phyloP scores from a whole-genome alignment of 1,140 invertebrate genomes.

The Goniozus legneri region DNA sequence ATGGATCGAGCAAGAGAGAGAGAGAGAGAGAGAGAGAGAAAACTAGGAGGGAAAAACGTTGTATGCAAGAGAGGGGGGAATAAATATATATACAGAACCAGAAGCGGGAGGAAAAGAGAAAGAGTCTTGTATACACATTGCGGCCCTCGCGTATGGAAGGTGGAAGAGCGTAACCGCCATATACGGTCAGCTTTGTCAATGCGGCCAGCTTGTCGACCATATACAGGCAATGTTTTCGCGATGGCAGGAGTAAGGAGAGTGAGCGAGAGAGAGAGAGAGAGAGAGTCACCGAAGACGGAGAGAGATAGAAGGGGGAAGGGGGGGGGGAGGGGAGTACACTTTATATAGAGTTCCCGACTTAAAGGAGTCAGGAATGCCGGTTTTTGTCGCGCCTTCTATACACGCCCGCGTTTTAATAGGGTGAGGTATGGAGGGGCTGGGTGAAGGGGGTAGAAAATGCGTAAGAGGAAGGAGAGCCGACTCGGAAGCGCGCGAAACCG shows the following conservation, averaged over 20 bases:
- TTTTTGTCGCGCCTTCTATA: slow-evolving; percentile 49
- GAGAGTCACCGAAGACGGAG: no score
- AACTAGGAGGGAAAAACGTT: neutral
- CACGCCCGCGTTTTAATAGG: slow-evolving; percentile 32
- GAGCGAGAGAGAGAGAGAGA: no score
- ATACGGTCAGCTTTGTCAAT: slow-evolving; percentile 52
- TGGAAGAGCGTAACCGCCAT: slow-evolving; percentile 42
- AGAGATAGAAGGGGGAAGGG: slow-evolving; percentile 1
- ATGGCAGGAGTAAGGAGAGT: no score
- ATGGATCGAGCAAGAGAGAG: neutral
- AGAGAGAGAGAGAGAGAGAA: slow-evolving; percentile 9
- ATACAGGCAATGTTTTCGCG: slow-evolving; percentile 51
- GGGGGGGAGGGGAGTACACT: slow-evolving; percentile 29
- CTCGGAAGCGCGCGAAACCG: slow-evolving; percentile 24
- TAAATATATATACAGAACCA: neutral
- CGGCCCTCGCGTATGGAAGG: slow-evolving; percentile 40
- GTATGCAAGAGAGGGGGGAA: neutral
- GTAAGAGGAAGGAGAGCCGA: no score
- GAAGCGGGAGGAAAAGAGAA: neutral
- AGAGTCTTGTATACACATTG: slow-evolving; percentile 9
- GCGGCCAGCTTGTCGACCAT: slow-evolving; percentile 48
- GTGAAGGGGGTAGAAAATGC: slow-evolving; percentile 29
- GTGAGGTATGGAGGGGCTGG: no score
- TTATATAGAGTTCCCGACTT: slow-evolving; percentile 49
- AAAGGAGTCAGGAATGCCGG: slow-evolving; percentile 48